Conservation (phyloP, 37 sponge, comb jelly and placozoan species). For the Aplysina aerophoba region DNA sequence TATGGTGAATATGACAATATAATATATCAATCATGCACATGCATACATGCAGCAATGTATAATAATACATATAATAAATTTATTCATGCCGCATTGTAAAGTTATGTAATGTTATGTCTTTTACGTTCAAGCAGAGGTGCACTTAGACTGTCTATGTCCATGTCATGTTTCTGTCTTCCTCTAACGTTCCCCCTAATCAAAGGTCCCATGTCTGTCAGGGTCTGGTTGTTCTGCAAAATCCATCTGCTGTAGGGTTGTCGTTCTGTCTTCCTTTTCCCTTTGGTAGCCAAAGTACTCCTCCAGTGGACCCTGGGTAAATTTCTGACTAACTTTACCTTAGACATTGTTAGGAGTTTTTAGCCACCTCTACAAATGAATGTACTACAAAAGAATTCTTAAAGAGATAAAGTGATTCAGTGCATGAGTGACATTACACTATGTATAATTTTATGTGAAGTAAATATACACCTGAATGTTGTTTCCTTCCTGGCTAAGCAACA, state of each 20-base stretch:
- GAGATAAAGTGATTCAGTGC: too few species aligned
- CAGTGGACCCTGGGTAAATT: background rate
- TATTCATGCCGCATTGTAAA: background rate
- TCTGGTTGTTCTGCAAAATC: slow-evolving; percentile 9
- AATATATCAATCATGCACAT: too few species aligned
- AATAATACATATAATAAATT: background rate
- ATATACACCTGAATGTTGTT: too few species aligned
- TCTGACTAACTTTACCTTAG: slow-evolving; percentile 7
- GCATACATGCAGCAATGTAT: too few species aligned
- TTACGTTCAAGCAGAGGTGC: background rate
- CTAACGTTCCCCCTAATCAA: background rate
- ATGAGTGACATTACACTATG: too few species aligned
- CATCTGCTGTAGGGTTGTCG: slow-evolving; percentile 16
- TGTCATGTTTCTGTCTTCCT: background rate
- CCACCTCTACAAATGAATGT: slow-evolving; percentile 5
- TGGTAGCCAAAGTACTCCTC: slow-evolving; percentile 23
- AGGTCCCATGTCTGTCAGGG: slow-evolving; percentile 7
- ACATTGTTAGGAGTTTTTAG: background rate
- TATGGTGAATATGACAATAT: too few species aligned
- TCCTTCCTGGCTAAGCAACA: too few species aligned
- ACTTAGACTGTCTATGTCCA: background rate
- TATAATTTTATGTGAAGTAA: background rate
- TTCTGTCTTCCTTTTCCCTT: slow-evolving; percentile 1
- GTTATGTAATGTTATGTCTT: background rate
- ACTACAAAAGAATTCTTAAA: background rate